Conservation (phyloP, 2,888 invertebrate species). For the Drosophila paramelanica region DNA sequence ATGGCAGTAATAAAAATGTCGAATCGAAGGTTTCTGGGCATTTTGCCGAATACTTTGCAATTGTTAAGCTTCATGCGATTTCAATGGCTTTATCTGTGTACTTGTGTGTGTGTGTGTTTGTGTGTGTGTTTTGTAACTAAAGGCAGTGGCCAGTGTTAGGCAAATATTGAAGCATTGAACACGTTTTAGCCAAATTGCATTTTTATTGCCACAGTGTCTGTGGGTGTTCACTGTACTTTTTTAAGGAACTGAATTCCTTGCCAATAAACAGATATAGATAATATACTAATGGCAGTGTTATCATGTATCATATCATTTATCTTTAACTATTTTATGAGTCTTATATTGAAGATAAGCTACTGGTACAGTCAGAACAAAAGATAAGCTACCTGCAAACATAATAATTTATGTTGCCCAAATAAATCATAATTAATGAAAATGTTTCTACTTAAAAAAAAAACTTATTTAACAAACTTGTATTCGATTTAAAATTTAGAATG, state of each 20-base stretch:
- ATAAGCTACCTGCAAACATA: no score
- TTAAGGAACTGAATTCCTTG: conserved; percentile 15
- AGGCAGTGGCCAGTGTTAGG: conserved; percentile 53
- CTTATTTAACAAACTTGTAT: no score
- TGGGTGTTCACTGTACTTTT: conserved; percentile 29
- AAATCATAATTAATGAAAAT: no score
- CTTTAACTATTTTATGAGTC: not conserved
- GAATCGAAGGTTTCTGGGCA: conserved; percentile 71
- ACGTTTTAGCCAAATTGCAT: conserved; percentile 77
- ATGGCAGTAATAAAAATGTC: conserved; percentile 67
- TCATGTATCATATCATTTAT: not conserved
- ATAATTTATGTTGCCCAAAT: no score
- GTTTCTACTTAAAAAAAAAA: no score
- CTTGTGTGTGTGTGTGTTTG: conserved; percentile 13
- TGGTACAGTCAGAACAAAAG: not conserved
- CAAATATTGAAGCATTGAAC: conserved; percentile 76
- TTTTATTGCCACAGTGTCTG: conserved; percentile 70
- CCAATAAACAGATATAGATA: conserved; percentile 5
- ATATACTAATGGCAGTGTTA: conserved; percentile 2
- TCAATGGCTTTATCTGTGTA: conserved; percentile 54
- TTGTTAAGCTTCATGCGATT: conserved; percentile 60
- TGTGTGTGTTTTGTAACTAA: conserved; percentile 33
- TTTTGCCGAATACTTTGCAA: conserved; percentile 65
- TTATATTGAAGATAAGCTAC: not conserved
- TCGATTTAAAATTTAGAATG: no score